phyloP scores from a whole-genome alignment of 2,888 invertebrate species.

The Andrena flavipes region DNA sequence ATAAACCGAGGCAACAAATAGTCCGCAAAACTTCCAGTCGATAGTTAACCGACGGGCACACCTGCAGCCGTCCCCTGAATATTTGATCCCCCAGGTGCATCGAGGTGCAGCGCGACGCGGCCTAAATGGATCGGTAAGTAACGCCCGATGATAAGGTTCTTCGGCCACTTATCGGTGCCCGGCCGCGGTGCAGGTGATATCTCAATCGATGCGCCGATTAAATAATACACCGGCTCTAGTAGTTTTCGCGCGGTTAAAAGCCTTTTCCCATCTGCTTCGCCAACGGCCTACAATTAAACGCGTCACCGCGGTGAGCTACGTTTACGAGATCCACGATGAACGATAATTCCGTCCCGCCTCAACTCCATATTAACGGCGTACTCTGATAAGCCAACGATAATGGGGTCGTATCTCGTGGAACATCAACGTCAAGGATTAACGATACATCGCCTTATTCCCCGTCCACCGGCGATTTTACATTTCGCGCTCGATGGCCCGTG shows the following conservation, averaged over 20 bases:
- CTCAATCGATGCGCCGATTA: constrained; percentile 55
- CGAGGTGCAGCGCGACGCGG: constrained; percentile 20
- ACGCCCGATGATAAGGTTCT: constrained; percentile 52
- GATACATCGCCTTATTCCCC: background rate
- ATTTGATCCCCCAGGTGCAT: constrained; percentile 48
- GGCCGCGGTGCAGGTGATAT: constrained; percentile 15
- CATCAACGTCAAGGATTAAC: background rate
- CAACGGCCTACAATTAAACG: constrained; percentile 45
- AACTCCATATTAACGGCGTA: constrained; percentile 36
- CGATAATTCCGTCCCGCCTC: constrained; percentile 22
- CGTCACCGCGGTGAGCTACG: constrained; percentile 16
- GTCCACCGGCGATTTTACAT: background rate
- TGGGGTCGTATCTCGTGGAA: background rate
- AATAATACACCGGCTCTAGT: constrained; percentile 46
- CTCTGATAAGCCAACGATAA: constrained; percentile 38
- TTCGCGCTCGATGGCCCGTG: background rate
- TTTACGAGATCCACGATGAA: constrained; percentile 10
- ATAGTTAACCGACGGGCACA: constrained; percentile 39
- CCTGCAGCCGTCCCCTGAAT: constrained; percentile 48
- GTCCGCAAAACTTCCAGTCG: constrained; percentile 33
- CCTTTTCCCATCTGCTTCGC: constrained; percentile 45
- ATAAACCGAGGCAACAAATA: constrained; percentile 13
- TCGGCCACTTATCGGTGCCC: constrained; percentile 48
- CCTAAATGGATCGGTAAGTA: constrained; percentile 53
- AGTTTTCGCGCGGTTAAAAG: constrained; percentile 57